These are phyloP conservation scores for Bufo gargarizans DNA, from an alignment of 2,113 vertebrate species.

Conservation along the genomic window DNA sequence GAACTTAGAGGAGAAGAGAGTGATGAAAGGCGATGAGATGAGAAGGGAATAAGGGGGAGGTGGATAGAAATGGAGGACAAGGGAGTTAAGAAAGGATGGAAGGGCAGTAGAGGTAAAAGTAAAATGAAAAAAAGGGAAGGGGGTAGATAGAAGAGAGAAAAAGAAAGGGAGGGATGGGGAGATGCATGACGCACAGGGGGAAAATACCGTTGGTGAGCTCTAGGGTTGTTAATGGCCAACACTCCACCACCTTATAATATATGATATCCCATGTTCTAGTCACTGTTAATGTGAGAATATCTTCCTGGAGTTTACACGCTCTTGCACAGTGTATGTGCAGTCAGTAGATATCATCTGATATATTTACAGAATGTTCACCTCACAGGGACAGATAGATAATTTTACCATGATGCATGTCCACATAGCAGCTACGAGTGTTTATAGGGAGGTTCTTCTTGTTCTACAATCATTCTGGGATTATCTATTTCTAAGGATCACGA, in stretches of 20 bases:
- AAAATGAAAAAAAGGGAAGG: too few relatives aligned
- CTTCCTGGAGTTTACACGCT: not conserved
- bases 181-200: too few relatives aligned
- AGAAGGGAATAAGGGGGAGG: too few relatives aligned
- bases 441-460: not conserved
- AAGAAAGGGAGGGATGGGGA: too few relatives aligned
- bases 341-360: slow-evolving; percentile 17
- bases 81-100: too few relatives aligned
- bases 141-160: too few relatives aligned
- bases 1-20: too few relatives aligned
- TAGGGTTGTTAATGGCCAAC: not conserved
- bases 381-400: slow-evolving; percentile 17
- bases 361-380: slow-evolving; percentile 28
- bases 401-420: not conserved
- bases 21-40: too few relatives aligned
- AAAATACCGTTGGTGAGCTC: not conserved
- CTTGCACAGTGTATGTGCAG: not conserved
- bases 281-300: not conserved
- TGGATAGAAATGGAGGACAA: too few relatives aligned
- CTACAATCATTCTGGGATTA: not conserved
- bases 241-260: not conserved
- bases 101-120: too few relatives aligned
- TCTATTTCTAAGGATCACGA: too few relatives aligned
- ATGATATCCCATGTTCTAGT: not conserved
- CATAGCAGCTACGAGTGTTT: not conserved